Evolutionary conservation across 2,797 vertebrate genomes (phyloP).

Genomic region (Leptoclinus maculatus): DNA sequence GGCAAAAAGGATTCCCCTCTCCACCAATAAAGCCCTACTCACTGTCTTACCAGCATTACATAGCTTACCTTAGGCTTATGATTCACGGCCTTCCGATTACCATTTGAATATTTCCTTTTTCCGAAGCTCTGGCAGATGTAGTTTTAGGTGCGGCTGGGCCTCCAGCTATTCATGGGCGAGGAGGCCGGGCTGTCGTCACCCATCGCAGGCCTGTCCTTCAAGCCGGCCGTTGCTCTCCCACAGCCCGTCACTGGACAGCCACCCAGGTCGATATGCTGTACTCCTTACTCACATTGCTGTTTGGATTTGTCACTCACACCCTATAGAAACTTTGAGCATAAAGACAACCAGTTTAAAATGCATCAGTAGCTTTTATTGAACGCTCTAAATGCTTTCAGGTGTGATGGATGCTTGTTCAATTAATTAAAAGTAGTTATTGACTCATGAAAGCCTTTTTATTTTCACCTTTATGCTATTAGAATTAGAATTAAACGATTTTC

Average conservation of each 20-base stretch:
- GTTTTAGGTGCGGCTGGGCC: slow-evolving; percentile 69
- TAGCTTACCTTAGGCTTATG: slow-evolving; percentile 89
- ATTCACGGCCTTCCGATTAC: slow-evolving; percentile 86
- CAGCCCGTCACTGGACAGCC: slow-evolving; percentile 60
- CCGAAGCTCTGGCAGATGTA: slow-evolving; percentile 71
- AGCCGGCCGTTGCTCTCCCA: slow-evolving; percentile 34
- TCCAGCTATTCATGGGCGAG: slow-evolving; percentile 64
- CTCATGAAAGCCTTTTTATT: slow-evolving; percentile 1
- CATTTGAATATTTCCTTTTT: slow-evolving; percentile 86
- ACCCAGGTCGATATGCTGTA: slow-evolving; percentile 66
- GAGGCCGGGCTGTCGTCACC: slow-evolving; percentile 68
- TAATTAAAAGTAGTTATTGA: neutral
- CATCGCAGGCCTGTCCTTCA: slow-evolving; percentile 76
- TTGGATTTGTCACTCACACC: slow-evolving; percentile 61
- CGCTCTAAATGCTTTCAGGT: slow-evolving; percentile 35
- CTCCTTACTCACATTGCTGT: slow-evolving; percentile 31
- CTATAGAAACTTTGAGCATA: slow-evolving; percentile 45
- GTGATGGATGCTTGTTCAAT: slow-evolving; percentile 16
- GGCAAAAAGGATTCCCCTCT: slow-evolving; percentile 86
- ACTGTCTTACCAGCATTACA: slow-evolving; percentile 89
- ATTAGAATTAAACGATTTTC: neutral
- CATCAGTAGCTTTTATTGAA: slow-evolving; percentile 32
- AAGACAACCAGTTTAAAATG: slow-evolving; percentile 33
- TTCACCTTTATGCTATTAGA: neutral
- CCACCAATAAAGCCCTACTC: slow-evolving; percentile 87